phyloP scores from a whole-genome alignment of 2,113 vertebrate genomes.

The Rhizomys pruinosus region DNA sequence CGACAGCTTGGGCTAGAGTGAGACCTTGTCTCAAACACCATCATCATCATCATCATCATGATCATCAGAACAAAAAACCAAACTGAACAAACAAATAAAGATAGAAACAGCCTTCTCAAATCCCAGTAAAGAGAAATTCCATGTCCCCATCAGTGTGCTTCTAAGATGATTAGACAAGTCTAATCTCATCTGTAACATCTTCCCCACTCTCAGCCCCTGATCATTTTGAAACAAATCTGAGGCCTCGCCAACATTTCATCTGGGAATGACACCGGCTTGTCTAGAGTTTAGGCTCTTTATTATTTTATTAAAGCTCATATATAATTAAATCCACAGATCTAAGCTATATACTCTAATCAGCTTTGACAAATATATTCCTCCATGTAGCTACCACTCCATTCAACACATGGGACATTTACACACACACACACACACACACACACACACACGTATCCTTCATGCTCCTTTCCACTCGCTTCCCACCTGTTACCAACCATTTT shows the following conservation, averaged over 20 bases:
- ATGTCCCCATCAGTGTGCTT: neutral
- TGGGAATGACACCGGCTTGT: conserved; percentile 10
- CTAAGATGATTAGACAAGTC: neutral
- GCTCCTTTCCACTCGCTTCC: neutral
- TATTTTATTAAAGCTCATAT: neutral
- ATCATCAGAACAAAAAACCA: neutral
- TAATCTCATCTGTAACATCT: neutral
- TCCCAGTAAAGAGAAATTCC: neutral
- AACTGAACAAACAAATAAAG: neutral
- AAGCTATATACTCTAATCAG: neutral
- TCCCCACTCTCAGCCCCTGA: neutral
- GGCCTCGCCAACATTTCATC: neutral
- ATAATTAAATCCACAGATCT: neutral
- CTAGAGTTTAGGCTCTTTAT: neutral
- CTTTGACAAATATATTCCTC: neutral
- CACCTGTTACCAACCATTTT: neutral
- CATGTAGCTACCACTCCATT: neutral
- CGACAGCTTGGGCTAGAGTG: neutral
- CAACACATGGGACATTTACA: neutral
- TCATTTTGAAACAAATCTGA: conserved; percentile 5
- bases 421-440: no score
- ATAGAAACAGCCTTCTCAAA: neutral
- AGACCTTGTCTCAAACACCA: neutral
- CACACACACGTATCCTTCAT: neutral
- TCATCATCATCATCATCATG: neutral